Base-by-base conservation (phyloP, 2,797 vertebrate genomes). In the Arremon aurantiirostris region DNA sequence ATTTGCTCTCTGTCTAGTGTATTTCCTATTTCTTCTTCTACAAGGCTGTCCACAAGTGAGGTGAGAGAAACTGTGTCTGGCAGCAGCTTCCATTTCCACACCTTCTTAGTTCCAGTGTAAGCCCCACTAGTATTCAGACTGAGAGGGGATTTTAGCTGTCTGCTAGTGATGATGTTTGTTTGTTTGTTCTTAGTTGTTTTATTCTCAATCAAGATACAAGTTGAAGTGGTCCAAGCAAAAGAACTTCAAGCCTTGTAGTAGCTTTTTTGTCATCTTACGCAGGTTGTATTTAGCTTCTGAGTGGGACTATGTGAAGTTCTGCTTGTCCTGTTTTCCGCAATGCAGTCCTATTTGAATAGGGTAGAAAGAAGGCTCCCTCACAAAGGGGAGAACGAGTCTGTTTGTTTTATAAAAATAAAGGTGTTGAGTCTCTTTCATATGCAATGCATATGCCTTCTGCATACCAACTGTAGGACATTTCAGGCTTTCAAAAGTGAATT, bases 361-460 rank as follows among this genome's bases (percentile, higher is more conserved):
- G n/a, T 66, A 37, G 50, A 72, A 60, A 41, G 27, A 71, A 71
- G 50, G 13, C 35, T 88, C 30, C 32, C 30, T 18, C 26, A 39
- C 57, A 57, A 87, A 75, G 24, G 30, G 39, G 89, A 70, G 42
- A 91, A 72, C 2, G 10, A 90, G 30, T 47, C 34, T 85, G 41
- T 64, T 83, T 76, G 76, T 60, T 90, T 72, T 79, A 34, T 92
- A 76, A 95, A 93, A 94, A 79, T 86, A 89, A 92, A 81, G 44
- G 59, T 89, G 59, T 79, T 47, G 66, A 79, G 72, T 63, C 22
- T 76, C 34, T 76, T 94, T 26, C 47, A 22, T 83, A 66, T 78
- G 57, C 50, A 46, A 35, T 84, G 27, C 35, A 8, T 57, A 52
- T 72, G 50, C 39, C 18, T 91, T 47, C 59, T 79, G 63, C 47